Evolutionary conservation across 2,797 vertebrate genomes (phyloP).

Genomic region (Allobates femoralis): DNA sequence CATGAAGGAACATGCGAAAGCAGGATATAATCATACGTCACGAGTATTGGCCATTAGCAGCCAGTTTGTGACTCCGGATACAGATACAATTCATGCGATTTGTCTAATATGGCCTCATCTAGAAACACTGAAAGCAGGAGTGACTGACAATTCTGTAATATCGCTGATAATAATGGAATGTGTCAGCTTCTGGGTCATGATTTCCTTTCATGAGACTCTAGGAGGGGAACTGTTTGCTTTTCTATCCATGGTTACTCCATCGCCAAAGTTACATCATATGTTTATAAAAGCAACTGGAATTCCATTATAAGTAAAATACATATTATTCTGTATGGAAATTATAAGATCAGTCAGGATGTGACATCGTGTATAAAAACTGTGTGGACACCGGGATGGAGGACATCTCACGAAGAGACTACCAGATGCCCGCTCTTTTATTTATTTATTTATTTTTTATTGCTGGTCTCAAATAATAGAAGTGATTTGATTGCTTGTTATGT

Average conservation of each 20-base stretch:
- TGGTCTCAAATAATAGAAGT: no score
- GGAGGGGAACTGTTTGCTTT: conserved; percentile 30
- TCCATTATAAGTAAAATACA: not conserved
- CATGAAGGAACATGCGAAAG: no score
- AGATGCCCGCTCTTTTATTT: not conserved
- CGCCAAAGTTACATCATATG: conserved; percentile 13
- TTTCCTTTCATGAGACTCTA: conserved; percentile 17
- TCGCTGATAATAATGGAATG: not conserved
- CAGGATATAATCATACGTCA: not conserved
- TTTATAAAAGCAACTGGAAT: not conserved
- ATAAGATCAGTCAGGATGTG: not conserved
- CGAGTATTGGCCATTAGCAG: not conserved
- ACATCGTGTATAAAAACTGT: not conserved
- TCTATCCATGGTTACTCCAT: conserved; percentile 15
- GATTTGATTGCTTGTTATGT: no score
- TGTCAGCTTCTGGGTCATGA: not conserved
- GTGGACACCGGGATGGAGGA: not conserved
- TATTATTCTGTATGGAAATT: not conserved
- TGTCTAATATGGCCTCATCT: not conserved
- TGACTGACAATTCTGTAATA: not conserved
- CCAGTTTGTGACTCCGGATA: not conserved
- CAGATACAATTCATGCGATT: not conserved
- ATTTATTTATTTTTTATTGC: not conserved
- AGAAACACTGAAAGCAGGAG: not conserved
- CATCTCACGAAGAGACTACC: not conserved